These are phyloP conservation scores for Megalopta genalis DNA, from an alignment of 1,140 invertebrate genomes.

Conservation along the genomic window DNA sequence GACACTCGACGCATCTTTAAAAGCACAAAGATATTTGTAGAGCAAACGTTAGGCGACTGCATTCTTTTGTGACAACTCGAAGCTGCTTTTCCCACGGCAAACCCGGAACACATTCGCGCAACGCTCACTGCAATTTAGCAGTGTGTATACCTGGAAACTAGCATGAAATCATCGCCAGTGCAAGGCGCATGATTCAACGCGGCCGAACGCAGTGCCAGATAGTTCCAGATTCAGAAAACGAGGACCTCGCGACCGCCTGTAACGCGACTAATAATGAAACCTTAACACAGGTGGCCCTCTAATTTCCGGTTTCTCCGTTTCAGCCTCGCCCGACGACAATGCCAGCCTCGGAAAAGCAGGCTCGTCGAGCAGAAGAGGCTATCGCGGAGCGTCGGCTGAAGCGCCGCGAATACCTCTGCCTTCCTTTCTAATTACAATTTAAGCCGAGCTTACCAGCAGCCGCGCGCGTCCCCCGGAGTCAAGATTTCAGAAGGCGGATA, in stretches of 20 bases:
- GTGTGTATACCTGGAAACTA: too few relatives aligned
- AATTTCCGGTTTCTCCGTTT: conserved; percentile 24
- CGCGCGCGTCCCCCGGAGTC: neutral
- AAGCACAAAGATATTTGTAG: too few relatives aligned
- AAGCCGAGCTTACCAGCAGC: conserved; percentile 16
- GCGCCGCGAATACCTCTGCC: conserved; percentile 6
- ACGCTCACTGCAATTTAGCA: too few relatives aligned
- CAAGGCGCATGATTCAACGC: too few relatives aligned
- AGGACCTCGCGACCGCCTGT: neutral
- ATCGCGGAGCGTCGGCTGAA: neutral
- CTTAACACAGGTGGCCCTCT: neutral
- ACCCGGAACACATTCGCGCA: too few relatives aligned
- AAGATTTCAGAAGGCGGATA: neutral
- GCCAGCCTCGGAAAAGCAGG: neutral
- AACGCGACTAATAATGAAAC: conserved; percentile 16
- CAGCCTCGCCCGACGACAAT: neutral
- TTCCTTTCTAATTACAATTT: conserved; percentile 43
- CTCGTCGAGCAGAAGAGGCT: neutral
- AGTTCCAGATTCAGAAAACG: neutral
- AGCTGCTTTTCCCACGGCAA: too few relatives aligned
- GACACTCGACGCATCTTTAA: too few relatives aligned
- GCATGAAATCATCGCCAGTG: too few relatives aligned
- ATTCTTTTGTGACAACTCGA: too few relatives aligned
- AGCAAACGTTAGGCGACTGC: too few relatives aligned
- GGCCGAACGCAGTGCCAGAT: too few relatives aligned